Evolutionary conservation across 2,888 invertebrate genomes (phyloP), one percentile per base, ranked within the genome.

Genomic region (Papilio demoleus): DNA sequence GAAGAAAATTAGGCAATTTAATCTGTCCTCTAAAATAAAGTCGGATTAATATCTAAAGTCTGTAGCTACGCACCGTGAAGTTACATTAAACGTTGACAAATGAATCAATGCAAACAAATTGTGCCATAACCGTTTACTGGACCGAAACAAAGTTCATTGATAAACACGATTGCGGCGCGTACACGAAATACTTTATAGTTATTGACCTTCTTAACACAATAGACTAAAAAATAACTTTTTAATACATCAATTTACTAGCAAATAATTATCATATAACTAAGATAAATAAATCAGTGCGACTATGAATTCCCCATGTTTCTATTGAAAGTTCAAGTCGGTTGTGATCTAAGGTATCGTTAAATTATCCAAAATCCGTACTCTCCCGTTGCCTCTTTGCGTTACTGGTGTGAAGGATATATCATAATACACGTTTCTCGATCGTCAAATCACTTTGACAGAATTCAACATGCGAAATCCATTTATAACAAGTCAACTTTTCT

Each of bases 121-220:
- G 73, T 79, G 85, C 81, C 84, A 84, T 82, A 79, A 81, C 83
- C 76, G 70, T 72, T 70, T 77, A 82, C 70, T 80, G 85, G 84
- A 83, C 87, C 88, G 85, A 86, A 81, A 83, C 89, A 83, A 27
- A 82, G 83, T 85, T 85, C 87, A 88, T 88, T 88, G 88, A 88
- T 88, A 86, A 84, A 86, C 84, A 86, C 87, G 88, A 86, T 84
- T 85, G 78, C 71, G 75, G 60, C 70, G 40, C 59, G 71, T 74
- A 72, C 42, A 60, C 67, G 34, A 64, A 71, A 65, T 71, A 47
- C 67, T 66, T 68, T 70, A 27, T 68, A 61, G 66, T 34, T 61
- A 75, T 75, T 79, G 86, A 84, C 86, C 87, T 86, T 85, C 80
- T 80, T 77, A 77, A 84, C 83, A 80, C 84, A 84, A 81, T 79